Evolutionary conservation across 2,797 vertebrate species (phyloP), one percentile per base, ranked within the genome.

Genomic region (Lerista edwardsae): DNA sequence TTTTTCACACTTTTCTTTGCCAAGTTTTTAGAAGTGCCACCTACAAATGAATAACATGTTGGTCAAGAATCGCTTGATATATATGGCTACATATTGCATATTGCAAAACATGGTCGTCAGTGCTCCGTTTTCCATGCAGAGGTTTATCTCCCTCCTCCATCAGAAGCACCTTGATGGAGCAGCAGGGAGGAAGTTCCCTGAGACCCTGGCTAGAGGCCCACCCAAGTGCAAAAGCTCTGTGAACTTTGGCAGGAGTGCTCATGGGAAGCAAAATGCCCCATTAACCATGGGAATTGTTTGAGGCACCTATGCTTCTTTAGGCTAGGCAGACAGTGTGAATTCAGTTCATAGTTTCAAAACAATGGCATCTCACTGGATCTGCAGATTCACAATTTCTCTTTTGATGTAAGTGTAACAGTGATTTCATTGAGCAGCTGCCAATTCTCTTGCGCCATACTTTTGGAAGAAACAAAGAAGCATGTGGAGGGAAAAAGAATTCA

Each of bases 351-450:
- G 0, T 91, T 77, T 90, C 83, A 94, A 93, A 92, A 92, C 79
- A 83, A 85, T 90, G 89, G 87, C 93, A 93, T 92, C 85, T 91
- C 88, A 86, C 92, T 93, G 89, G 89, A 92, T 92, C 83, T 84
- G 82, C 83, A 91, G 90, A 92, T 89, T 89, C 88, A 86, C 67
- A 80, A 86, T 80, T 89, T 84, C 81, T 87, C 89, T 88, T 93
- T 93, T 90, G 82, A 91, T 90, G 71, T 75, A 85, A 87, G 89
- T 83, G 91, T 90, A 92, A 94, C 90, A 94, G 87, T 88, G 84
- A 92, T 90, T 93, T 92, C 91, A 93, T 88, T 92, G 84, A 95
- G 90, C 80, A 90, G 87, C 73, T 87, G 94, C 92, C 93, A 94
- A 87, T 88, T 93, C 91, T 93, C 91, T 90, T 93, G 91, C 91